Evolutionary conservation across 2,113 vertebrate species (phyloP).

Genomic region (Sylvilagus bachmani): DNA sequence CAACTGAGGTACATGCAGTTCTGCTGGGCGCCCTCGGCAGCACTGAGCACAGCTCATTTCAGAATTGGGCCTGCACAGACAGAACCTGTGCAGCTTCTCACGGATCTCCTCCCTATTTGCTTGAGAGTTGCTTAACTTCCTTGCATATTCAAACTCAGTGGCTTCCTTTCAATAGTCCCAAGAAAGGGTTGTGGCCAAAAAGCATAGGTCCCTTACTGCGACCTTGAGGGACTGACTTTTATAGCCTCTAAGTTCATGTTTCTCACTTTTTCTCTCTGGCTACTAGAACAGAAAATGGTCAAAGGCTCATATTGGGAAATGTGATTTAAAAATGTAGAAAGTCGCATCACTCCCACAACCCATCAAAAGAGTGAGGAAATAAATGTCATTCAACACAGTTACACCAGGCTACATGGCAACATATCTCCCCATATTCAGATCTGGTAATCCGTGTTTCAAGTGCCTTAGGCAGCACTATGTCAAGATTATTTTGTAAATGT

Average conservation of each 20-base stretch:
- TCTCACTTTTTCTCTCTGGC: neutral
- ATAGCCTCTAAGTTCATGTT: neutral
- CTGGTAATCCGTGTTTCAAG: neutral
- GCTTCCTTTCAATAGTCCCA: neutral
- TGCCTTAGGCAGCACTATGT: neutral
- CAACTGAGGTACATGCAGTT: neutral
- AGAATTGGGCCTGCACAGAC: neutral
- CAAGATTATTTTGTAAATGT: neutral
- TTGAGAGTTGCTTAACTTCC: neutral
- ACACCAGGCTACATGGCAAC: neutral
- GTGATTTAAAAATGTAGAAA: slow-evolving; percentile 52
- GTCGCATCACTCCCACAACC: neutral
- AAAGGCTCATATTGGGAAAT: slow-evolving; percentile 43
- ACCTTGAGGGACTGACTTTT: neutral
- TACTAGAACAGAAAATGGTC: neutral
- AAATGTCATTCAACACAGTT: neutral
- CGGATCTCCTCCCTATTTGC: neutral
- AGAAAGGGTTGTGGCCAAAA: neutral
- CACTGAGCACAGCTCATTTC: neutral
- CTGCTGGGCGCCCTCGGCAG: neutral
- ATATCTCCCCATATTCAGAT: neutral
- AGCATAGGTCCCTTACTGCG: neutral
- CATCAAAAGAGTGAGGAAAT: neutral
- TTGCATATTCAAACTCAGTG: neutral
- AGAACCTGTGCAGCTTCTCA: neutral